These are phyloP conservation scores for Mionectes macconnelli DNA, from an alignment of 2,113 vertebrate genomes.

Conservation along the genomic window DNA sequence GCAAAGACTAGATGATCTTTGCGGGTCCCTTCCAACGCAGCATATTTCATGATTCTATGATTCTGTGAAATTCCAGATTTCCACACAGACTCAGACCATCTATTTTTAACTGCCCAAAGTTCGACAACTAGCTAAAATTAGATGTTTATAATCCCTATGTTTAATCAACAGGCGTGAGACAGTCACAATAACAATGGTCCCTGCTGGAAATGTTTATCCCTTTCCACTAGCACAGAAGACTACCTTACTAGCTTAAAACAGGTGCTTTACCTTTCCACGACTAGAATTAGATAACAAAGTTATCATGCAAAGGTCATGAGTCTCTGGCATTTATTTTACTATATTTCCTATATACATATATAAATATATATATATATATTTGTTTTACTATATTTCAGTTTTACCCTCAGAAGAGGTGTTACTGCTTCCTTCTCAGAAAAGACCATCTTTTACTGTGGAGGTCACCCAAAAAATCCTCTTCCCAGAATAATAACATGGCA, in stretches of 20 bases:
- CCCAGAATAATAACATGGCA: neutral
- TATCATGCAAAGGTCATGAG: neutral
- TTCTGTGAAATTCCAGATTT: neutral
- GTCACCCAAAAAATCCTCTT: neutral
- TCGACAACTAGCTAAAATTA: neutral
- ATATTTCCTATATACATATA: too few species aligned
- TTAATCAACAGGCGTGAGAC: neutral
- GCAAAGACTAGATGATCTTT: neutral
- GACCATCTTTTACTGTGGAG: neutral
- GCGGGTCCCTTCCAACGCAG: neutral
- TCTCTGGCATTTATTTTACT: neutral
- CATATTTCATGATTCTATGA: neutral
- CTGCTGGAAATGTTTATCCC: neutral
- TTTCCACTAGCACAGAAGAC: neutral
- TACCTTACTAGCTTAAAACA: neutral
- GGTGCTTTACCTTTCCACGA: neutral
- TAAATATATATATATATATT: too few species aligned
- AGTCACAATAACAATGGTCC: neutral
- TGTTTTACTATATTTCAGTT: neutral
- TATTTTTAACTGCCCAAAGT: neutral
- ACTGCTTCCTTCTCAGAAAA: neutral
- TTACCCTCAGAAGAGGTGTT: neutral
- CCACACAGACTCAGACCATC: neutral
- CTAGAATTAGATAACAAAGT: neutral
- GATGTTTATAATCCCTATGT: neutral